Evolutionary conservation across 2,113 vertebrate genomes (phyloP).

Genomic region (Malaclemys terrapin): DNA sequence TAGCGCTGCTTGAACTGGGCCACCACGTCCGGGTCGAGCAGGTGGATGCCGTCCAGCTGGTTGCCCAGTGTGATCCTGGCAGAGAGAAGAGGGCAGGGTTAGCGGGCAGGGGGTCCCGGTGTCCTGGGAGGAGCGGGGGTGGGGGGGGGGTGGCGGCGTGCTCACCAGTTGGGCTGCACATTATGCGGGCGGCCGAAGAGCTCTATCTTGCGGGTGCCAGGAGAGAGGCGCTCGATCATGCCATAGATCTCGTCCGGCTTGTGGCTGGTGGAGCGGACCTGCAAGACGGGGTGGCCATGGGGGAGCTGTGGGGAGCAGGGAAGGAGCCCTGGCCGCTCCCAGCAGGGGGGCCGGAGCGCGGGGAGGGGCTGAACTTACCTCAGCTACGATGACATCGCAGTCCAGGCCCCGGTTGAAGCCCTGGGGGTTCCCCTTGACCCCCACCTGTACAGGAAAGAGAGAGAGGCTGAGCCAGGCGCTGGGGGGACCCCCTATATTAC

Average conservation of each 20-base stretch:
- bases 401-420: slow-evolving; percentile 94
- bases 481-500: neutral
- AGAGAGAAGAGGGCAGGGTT: neutral
- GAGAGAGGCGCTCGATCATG: slow-evolving; percentile 94
- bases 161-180: slow-evolving; percentile 94
- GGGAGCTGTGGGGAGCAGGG: neutral
- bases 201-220: slow-evolving; percentile 93
- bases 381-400: slow-evolving; percentile 94
- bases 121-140: too few species aligned
- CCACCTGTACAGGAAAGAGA: slow-evolving; percentile 80
- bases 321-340: neutral
- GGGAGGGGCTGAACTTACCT: slow-evolving; percentile 77
- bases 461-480: neutral
- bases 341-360: neutral
- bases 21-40: slow-evolving; percentile 93
- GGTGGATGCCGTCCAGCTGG: slow-evolving; percentile 93
- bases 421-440: slow-evolving; percentile 92
- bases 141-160: neutral
- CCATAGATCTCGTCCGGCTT: slow-evolving; percentile 96
- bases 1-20: slow-evolving; percentile 91
- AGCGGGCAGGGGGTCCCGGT: neutral
- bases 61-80: slow-evolving; percentile 91
- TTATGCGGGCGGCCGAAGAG: slow-evolving; percentile 94
- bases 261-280: slow-evolving; percentile 95
- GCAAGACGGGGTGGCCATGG: neutral